A percentile compares a stretch with the other conserved stretches of the same genome.
Evolutionary conservation across 2,888 invertebrate genomes (phyloP).

Genomic region (Dasysyrphus tricinctus): DNA sequence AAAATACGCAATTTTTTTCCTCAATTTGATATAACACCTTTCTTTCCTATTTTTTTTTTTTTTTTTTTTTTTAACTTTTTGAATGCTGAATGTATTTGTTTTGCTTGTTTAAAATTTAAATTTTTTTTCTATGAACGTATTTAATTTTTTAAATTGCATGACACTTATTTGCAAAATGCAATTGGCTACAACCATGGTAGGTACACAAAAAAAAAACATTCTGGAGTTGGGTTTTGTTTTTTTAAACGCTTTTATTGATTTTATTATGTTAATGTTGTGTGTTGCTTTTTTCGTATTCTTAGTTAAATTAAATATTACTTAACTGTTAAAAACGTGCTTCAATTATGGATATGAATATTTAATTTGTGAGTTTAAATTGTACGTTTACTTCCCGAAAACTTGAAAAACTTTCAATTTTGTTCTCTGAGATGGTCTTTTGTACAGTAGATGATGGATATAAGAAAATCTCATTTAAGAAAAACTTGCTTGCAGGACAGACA

Average conservation of each 20-base stretch:
- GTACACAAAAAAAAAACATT: constrained; percentile 9
- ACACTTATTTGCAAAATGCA: neutral
- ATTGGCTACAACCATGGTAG: constrained; percentile 25
- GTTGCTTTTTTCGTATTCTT: neutral
- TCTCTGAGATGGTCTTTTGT: too few relatives aligned
- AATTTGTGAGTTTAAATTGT: too few relatives aligned
- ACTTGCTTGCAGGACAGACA: too few relatives aligned
- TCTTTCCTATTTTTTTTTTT: too few relatives aligned
- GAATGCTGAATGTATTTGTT: constrained; percentile 1
- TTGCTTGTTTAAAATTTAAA: neutral
- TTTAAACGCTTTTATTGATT: constrained; percentile 1
- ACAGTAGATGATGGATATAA: too few relatives aligned
- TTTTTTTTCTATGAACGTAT: neutral
- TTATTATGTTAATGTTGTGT: neutral
- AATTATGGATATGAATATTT: too few relatives aligned
- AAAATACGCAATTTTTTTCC: constrained; percentile 37
- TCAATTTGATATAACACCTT: constrained; percentile 26
- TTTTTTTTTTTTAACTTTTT: constrained; percentile 16
- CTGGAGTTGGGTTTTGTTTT: constrained; percentile 19
- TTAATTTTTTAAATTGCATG: constrained; percentile 2
- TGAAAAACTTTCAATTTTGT: too few relatives aligned
- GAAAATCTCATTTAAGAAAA: too few relatives aligned
- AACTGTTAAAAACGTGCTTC: too few relatives aligned
- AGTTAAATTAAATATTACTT: too few relatives aligned
- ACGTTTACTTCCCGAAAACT: too few relatives aligned